phyloP scores from a whole-genome alignment of 92 coral and sea anemone genomes.

The Porites cylindrica region DNA sequence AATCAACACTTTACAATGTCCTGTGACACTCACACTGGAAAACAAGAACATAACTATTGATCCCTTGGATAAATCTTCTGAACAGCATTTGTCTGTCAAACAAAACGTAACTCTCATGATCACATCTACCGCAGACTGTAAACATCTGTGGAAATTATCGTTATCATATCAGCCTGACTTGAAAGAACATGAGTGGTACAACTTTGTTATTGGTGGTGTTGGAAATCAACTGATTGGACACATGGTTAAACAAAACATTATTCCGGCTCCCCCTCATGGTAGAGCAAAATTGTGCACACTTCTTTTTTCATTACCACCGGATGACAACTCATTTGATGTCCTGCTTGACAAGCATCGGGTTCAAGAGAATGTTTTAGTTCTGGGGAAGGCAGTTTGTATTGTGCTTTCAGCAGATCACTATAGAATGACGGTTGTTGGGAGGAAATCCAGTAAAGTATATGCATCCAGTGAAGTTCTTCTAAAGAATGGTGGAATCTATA shows the following conservation, averaged over 20 bases:
- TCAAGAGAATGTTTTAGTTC: slow-evolving; percentile 30
- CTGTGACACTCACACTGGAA: slow-evolving; percentile 33
- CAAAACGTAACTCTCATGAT: slow-evolving; percentile 25
- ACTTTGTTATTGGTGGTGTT: slow-evolving; percentile 51
- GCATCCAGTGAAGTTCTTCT: slow-evolving; percentile 37
- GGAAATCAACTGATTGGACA: slow-evolving; percentile 40
- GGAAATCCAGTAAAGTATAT: slow-evolving; percentile 26
- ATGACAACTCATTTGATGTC: slow-evolving; percentile 23
- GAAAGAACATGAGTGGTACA: slow-evolving; percentile 59
- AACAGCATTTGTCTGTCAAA: slow-evolving; percentile 31
- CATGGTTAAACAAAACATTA: slow-evolving; percentile 38
- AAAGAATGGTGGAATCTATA: slow-evolving; percentile 67
- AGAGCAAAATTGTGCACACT: slow-evolving; percentile 64
- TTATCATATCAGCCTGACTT: slow-evolving; percentile 2
- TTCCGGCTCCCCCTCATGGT: slow-evolving; percentile 55
- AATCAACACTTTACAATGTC: slow-evolving; percentile 64
- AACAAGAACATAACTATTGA: slow-evolving; percentile 43
- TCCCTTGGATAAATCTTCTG: slow-evolving; percentile 52
- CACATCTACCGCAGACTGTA: slow-evolving; percentile 23
- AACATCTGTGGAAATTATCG: background rate
- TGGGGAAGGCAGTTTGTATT: slow-evolving; percentile 39
- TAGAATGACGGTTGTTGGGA: slow-evolving; percentile 22
- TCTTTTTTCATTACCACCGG: slow-evolving; percentile 15
- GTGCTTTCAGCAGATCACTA: slow-evolving; percentile 60
- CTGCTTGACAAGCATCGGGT: slow-evolving; percentile 40